A percentile compares a stretch with the other conserved stretches of the same genome.
phyloP scores from a whole-genome alignment of 2,113 vertebrate genomes.

The Phaethornis superciliosus region DNA sequence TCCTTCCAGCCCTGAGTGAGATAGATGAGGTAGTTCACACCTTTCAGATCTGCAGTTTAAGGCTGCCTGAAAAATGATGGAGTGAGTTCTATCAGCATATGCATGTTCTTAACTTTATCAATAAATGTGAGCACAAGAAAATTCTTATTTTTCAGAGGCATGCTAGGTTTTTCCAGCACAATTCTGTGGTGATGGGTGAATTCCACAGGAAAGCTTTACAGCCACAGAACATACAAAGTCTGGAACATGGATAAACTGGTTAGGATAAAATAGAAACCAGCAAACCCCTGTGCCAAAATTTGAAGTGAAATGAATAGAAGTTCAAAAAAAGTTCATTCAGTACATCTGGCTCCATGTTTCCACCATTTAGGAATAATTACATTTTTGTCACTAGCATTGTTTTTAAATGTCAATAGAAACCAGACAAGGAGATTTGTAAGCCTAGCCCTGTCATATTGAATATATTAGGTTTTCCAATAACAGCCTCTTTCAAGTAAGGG shows the following conservation, averaged over 20 bases:
- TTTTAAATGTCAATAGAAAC: slow-evolving; percentile 70
- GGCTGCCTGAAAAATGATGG: background rate
- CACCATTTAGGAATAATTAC: slow-evolving; percentile 63
- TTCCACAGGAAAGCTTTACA: slow-evolving; percentile 39
- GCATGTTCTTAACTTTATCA: background rate
- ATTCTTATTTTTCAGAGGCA: background rate
- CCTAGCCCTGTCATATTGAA: slow-evolving; percentile 30
- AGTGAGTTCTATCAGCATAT: background rate
- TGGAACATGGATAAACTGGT: slow-evolving; percentile 55
- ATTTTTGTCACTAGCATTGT: slow-evolving; percentile 67
- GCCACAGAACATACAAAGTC: slow-evolving; percentile 46
- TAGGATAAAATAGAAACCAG: slow-evolving; percentile 62
- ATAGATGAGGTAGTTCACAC: slow-evolving; percentile 43
- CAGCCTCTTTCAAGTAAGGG: slow-evolving; percentile 20
- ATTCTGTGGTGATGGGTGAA: background rate
- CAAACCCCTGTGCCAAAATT: slow-evolving; percentile 30
- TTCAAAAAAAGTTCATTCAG: slow-evolving; percentile 69
- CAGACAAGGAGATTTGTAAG: slow-evolving; percentile 52
- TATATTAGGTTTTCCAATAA: slow-evolving; percentile 52
- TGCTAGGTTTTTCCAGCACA: slow-evolving; percentile 15
- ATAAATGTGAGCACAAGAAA: background rate
- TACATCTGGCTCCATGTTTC: slow-evolving; percentile 42
- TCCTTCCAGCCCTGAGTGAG: background rate
- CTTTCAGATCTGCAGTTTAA: background rate
- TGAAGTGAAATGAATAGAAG: slow-evolving; percentile 64